These are phyloP conservation scores for Tigriopus californicus DNA, from an alignment of 2,888 invertebrate genomes.

Conservation along the genomic window DNA sequence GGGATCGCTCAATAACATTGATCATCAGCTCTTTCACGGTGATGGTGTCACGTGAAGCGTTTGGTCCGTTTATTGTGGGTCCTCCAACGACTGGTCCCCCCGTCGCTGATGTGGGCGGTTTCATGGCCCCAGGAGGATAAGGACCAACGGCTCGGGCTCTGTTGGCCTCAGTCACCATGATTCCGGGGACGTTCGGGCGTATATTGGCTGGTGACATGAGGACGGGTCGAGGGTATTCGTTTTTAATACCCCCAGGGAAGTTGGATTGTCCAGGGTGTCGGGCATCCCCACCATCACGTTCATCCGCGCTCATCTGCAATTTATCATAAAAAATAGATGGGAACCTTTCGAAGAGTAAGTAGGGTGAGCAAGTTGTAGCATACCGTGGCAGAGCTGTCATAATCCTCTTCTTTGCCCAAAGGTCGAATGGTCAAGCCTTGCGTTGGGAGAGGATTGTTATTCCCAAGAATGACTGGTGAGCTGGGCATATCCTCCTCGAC, in stretches of 20 bases:
- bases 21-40: conserved; percentile 64
- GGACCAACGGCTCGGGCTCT: too few relatives aligned
- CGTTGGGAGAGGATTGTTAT: too few relatives aligned
- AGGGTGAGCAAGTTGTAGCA: too few relatives aligned
- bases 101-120: conserved; percentile 20
- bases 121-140: too few relatives aligned
- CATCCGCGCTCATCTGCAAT: conserved; percentile 22
- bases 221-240: background rate
- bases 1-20: conserved; percentile 60
- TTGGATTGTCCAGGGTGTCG: conserved; percentile 1
- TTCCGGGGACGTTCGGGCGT: conserved; percentile 20
- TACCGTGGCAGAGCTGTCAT: conserved; percentile 39
- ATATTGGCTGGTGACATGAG: conserved; percentile 19
- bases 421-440: too few relatives aligned
- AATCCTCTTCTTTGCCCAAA: conserved; percentile 29
- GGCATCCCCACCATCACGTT: conserved; percentile 18
- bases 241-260: conserved; percentile 19
- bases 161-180: conserved; percentile 16
- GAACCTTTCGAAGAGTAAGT: too few relatives aligned
- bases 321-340: too few relatives aligned
- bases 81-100: conserved; percentile 24
- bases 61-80: conserved; percentile 25
- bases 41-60: conserved; percentile 30
- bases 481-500: too few relatives aligned
- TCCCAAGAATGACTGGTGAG: too few relatives aligned